A percentile compares a stretch with the other conserved stretches of the same genome.
Evolutionary conservation across 2,113 vertebrate genomes (phyloP).

Genomic region (Perca flavescens): DNA sequence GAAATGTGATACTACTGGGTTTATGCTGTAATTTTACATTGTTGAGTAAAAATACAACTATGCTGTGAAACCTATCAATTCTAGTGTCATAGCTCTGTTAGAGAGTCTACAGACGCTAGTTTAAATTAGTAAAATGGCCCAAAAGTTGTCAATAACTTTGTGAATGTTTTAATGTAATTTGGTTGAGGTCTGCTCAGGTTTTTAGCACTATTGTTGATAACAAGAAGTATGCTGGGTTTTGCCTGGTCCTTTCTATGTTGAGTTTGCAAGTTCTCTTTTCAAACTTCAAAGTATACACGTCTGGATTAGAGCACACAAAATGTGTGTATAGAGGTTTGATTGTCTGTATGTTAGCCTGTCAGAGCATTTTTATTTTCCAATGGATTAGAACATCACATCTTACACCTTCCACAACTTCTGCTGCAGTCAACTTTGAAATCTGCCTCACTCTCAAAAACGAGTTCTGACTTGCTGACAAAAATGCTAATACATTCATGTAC

Average conservation of each 20-base stretch:
- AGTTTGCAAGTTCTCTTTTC: not conserved
- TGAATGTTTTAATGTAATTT: slow-evolving; percentile 1
- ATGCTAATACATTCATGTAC: slow-evolving; percentile 23
- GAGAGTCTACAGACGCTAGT: not conserved
- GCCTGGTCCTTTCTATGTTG: not conserved
- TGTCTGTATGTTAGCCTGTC: not conserved
- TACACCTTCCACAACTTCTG: slow-evolving; percentile 18
- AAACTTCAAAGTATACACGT: slow-evolving; percentile 4
- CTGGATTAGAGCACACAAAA: slow-evolving; percentile 7
- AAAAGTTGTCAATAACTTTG: not conserved
- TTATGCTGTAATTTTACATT: not conserved
- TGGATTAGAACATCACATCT: slow-evolving; percentile 31
- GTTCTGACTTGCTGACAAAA: slow-evolving; percentile 47
- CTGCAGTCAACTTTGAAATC: slow-evolving; percentile 37
- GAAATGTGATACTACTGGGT: slow-evolving; percentile 5
- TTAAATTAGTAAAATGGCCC: not conserved
- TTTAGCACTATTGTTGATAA: not conserved
- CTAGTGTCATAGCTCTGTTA: not conserved
- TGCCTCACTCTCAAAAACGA: slow-evolving; percentile 35
- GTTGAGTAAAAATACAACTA: not conserved
- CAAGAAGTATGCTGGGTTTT: not conserved
- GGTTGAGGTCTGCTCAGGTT: slow-evolving; percentile 5
- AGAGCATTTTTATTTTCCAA: slow-evolving; percentile 8
- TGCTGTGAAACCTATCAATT: not conserved
- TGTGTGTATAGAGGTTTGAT: not conserved